A percentile compares a stretch with the other conserved stretches of the same genome.
Evolutionary conservation across 2,113 vertebrate species (phyloP).

Genomic region (Sarotherodon lohbergeri): DNA sequence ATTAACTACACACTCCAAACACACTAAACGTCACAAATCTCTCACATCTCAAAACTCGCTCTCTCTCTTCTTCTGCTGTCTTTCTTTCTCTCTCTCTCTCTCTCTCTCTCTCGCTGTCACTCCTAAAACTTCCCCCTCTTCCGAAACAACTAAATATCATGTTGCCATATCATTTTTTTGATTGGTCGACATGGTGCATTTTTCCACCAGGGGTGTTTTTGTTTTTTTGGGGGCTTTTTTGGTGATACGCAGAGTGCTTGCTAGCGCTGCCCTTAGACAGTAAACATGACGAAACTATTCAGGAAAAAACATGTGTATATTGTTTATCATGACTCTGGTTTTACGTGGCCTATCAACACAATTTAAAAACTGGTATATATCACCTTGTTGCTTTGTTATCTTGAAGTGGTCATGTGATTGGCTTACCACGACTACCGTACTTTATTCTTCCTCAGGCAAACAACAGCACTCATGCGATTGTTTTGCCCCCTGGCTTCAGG

Average conservation of each 20-base stretch:
- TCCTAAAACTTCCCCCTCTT: not conserved
- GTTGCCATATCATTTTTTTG: not conserved
- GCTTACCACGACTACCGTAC: not conserved
- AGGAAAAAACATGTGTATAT: rapidly evolving
- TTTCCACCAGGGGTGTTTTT: not conserved
- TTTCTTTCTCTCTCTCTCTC: too few relatives aligned
- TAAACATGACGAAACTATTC: not conserved
- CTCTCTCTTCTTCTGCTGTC: not conserved
- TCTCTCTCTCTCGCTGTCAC: not conserved
- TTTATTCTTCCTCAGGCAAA: not conserved
- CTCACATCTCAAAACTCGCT: not conserved
- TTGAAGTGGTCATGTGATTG: not conserved
- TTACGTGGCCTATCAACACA: not conserved
- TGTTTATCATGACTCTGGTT: not conserved
- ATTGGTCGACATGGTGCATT: not conserved
- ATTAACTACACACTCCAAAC: not conserved
- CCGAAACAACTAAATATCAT: not conserved
- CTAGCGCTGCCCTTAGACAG: not conserved
- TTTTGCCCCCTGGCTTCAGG: not conserved
- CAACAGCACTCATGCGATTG: not conserved
- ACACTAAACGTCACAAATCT: not conserved
- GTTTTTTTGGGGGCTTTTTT: not conserved
- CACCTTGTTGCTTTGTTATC: not conserved
- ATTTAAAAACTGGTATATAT: not conserved
- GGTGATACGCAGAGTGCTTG: not conserved